Conservation (phyloP, 2,113 vertebrate species). For the Oriolus oriolus region DNA sequence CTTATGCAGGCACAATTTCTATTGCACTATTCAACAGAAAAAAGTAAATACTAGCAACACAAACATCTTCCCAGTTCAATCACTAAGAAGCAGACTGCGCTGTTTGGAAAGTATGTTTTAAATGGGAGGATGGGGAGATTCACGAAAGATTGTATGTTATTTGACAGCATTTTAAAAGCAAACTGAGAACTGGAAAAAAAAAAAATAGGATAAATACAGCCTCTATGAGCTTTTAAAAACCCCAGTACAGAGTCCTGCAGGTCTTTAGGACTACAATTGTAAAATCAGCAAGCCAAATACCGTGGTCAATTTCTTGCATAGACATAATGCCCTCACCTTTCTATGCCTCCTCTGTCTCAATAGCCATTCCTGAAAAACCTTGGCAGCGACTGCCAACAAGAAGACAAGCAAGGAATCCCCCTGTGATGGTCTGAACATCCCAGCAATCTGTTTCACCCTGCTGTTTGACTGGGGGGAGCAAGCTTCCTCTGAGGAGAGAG, state of each 20-base stretch:
- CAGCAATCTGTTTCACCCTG: background rate
- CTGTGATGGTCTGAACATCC: background rate
- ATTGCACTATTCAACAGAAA: background rate
- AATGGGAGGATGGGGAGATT: background rate
- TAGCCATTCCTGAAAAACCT: background rate
- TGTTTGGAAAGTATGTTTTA: background rate
- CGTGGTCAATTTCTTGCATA: background rate
- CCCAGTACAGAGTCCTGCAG: background rate
- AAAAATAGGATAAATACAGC: background rate
- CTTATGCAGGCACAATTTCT: background rate
- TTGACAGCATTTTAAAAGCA: background rate
- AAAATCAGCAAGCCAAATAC: background rate
- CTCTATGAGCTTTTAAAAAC: background rate
- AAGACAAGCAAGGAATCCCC: background rate
- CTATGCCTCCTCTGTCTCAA: background rate
- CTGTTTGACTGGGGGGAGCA: rapidly evolving
- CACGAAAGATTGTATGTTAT: background rate
- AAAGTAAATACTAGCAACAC: background rate
- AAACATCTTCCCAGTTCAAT: background rate
- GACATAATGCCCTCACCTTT: background rate
- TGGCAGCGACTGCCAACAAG: rapidly evolving
- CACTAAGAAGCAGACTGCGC: background rate
- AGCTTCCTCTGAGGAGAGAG: background rate
- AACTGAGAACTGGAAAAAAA: background rate
- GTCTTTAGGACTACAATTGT: background rate